Evolutionary conservation across 2,888 invertebrate genomes (phyloP).

Genomic region (Drosophila planitibia): DNA sequence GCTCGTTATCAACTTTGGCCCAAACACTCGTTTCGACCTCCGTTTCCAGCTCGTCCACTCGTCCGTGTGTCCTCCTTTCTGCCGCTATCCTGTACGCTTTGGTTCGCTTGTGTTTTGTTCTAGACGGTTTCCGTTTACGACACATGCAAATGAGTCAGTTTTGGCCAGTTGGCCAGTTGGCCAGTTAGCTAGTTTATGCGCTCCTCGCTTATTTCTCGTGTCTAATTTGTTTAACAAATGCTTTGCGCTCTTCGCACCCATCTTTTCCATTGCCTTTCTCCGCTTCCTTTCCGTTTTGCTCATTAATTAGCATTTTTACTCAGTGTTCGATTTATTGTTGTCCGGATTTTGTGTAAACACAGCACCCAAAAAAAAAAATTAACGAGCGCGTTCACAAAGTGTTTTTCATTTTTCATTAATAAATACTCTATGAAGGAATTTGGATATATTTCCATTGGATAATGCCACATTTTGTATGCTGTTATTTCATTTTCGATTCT

Average conservation of each 20-base stretch:
- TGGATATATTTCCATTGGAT: not conserved
- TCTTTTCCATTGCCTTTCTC: conserved; percentile 18
- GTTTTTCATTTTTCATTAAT: conserved; percentile 40
- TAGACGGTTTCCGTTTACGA: conserved; percentile 30
- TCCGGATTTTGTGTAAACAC: conserved; percentile 43
- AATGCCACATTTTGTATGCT: not conserved
- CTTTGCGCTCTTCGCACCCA: conserved; percentile 38
- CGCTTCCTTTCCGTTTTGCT: conserved; percentile 3
- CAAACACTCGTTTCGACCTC: conserved; percentile 38
- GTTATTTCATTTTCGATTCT: not conserved
- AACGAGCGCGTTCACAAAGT: conserved; percentile 37
- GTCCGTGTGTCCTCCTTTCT: conserved; percentile 12
- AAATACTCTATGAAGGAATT: not conserved
- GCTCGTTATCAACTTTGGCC: conserved; percentile 53
- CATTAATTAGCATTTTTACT: conserved; percentile 67
- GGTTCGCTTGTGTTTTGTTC: conserved; percentile 1
- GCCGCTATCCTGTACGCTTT: not conserved
- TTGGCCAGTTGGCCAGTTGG: conserved; percentile 35
- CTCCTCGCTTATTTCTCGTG: not conserved
- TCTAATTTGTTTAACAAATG: conserved; percentile 72
- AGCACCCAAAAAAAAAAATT: conserved; percentile 10
- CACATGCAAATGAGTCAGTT: conserved; percentile 59
- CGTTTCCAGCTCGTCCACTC: conserved; percentile 25
- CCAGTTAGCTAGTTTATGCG: conserved; percentile 4
- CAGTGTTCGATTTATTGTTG: conserved; percentile 48